Conservation (phyloP, 2,113 vertebrate genomes). For the Platycercus adscitus region DNA sequence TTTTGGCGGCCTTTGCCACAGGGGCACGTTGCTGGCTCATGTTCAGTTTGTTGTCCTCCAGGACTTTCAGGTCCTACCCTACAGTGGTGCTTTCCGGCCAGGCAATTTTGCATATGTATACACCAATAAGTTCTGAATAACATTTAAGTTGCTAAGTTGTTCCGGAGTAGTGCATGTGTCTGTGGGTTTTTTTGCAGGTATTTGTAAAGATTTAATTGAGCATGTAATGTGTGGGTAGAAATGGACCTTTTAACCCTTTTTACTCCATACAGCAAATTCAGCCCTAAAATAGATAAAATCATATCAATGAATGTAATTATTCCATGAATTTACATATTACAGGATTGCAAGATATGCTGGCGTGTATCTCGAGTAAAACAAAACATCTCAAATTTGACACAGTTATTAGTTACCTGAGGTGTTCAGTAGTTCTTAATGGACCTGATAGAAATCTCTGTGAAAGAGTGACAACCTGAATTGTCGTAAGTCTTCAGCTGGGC, state of each 20-base stretch:
- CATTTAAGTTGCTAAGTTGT: neutral
- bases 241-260: neutral
- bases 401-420: neutral
- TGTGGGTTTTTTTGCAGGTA: neutral
- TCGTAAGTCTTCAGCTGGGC: neutral
- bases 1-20: rapidly evolving
- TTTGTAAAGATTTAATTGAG: neutral
- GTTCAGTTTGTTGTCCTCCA: neutral
- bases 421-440: neutral
- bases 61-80: neutral
- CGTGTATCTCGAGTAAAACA: neutral
- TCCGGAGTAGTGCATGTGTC: neutral
- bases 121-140: neutral
- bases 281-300: neutral
- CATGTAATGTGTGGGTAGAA: neutral
- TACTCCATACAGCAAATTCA: neutral
- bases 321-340: neutral
- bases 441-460: neutral
- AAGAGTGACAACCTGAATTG: neutral
- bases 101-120: neutral
- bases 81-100: neutral
- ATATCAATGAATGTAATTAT: neutral
- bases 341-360: neutral
- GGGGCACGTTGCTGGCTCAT: neutral
- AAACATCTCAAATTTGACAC: neutral